Evolutionary conservation across 2,113 vertebrate species (phyloP).

Genomic region (Rynchops niger): DNA sequence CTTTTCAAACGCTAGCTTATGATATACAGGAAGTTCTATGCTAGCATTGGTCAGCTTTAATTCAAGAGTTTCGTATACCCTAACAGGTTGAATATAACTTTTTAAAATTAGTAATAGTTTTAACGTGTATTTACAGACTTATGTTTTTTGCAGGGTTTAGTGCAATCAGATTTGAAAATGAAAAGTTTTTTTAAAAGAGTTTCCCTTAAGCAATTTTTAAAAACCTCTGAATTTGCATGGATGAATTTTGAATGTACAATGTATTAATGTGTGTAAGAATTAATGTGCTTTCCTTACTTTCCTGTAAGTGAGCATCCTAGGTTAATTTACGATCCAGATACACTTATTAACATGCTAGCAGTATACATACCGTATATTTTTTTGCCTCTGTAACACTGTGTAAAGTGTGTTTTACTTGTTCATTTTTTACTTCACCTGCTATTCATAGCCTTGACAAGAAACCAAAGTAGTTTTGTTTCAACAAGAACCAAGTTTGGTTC

Average conservation of each 20-base stretch:
- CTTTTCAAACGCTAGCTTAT: background rate
- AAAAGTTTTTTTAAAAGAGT: background rate
- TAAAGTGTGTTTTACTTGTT: background rate
- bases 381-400: background rate
- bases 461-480: background rate
- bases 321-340: background rate
- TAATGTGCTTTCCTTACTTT: background rate
- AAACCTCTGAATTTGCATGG: background rate
- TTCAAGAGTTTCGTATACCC: background rate
- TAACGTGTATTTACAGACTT: background rate
- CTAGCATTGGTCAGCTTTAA: background rate
- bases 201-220: background rate
- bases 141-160: background rate
- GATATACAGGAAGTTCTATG: background rate
- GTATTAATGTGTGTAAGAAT: background rate
- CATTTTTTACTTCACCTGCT: background rate
- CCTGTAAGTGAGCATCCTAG: background rate
- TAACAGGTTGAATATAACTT: background rate
- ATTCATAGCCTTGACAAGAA: background rate
- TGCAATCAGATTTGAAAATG: background rate
- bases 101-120: background rate
- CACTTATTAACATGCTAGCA: background rate
- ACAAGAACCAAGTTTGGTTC: too few species aligned
- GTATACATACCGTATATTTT: background rate
- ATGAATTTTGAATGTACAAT: background rate